Evolutionary conservation across 2,113 vertebrate species (phyloP).

Genomic region (Lamprologus ornatipinnis): DNA sequence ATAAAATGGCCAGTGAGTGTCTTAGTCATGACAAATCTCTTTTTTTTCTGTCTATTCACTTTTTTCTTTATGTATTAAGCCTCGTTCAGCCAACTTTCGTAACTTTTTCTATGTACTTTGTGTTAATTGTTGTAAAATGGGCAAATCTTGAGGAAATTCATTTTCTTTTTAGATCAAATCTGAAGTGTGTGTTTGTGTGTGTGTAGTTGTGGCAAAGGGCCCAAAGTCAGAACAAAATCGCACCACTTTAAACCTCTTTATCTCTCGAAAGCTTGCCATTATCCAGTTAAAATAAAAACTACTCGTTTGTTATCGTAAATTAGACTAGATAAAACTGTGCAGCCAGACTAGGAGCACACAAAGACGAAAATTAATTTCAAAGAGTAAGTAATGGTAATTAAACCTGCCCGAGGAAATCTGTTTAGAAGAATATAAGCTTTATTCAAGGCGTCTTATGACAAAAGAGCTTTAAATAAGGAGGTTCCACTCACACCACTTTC

Average conservation of each 20-base stretch:
- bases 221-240: background rate
- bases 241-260: background rate
- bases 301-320: background rate
- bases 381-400: background rate
- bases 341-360: background rate
- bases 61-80: background rate
- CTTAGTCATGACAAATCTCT: background rate
- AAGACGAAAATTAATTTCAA: constrained; percentile 5
- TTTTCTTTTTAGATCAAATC: background rate
- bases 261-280: background rate
- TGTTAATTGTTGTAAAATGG: background rate
- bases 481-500: background rate
- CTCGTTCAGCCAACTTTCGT: background rate
- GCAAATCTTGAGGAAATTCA: background rate
- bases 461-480: background rate
- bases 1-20: background rate
- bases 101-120: background rate
- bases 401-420: background rate
- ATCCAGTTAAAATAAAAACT: background rate
- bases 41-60: background rate
- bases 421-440: background rate
- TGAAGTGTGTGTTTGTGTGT: background rate
- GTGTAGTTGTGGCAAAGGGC: background rate
- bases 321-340: background rate
- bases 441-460: background rate